Conservation (phyloP, 2,113 vertebrate genomes). For the Anguilla japonica region DNA sequence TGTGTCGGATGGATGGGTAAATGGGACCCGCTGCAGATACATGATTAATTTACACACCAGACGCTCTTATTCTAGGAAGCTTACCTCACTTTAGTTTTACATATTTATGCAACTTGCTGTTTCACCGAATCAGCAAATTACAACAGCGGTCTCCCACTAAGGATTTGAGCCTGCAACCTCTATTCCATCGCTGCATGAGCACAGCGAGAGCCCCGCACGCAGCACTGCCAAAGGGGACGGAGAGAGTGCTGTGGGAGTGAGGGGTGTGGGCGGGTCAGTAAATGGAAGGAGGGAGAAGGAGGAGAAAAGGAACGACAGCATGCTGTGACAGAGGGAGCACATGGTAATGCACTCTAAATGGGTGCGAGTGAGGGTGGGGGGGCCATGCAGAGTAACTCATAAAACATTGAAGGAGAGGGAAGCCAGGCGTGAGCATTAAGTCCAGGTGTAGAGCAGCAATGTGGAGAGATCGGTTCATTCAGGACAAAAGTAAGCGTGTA, state of each 20-base stretch:
- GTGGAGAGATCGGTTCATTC: constrained; percentile 27
- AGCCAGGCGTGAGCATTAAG: constrained; percentile 30
- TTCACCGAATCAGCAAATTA: background rate
- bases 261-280: background rate
- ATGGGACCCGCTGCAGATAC: background rate
- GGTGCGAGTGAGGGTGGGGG: constrained; percentile 17
- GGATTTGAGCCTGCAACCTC: background rate
- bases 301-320: background rate
- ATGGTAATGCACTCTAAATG: constrained; percentile 28
- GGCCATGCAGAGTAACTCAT: constrained; percentile 55
- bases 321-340: background rate
- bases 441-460: constrained; percentile 36
- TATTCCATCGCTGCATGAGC: too few species aligned
- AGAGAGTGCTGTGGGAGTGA: background rate
- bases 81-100: background rate
- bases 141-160: background rate
- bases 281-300: background rate
- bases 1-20: background rate
- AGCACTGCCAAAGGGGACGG: too few species aligned
- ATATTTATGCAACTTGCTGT: background rate
- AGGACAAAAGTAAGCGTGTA: background rate
- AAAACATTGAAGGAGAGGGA: constrained; percentile 60
- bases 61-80: background rate
- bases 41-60: background rate
- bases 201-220: background rate